Base-by-base conservation (phyloP, 1,140 invertebrate genomes). In the Pseudoatta argentina region DNA sequence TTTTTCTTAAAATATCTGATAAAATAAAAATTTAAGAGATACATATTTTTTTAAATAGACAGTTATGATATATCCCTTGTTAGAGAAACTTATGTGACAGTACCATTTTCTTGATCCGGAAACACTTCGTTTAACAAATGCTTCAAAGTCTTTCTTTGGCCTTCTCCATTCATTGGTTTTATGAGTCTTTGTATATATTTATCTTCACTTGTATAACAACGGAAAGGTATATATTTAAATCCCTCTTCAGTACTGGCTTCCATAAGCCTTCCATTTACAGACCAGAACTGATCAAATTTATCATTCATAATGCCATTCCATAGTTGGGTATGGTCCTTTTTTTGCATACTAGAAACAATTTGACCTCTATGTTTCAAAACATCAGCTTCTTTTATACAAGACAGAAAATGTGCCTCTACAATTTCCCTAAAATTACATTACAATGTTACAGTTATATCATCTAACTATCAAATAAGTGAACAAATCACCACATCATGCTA, bases 281-380 rank as follows among this genome's bases (percentile, higher is more conserved):
- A 97, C 99, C 99, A 99, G 95, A 99, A 99, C 94, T 99, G 99
- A 95, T 99, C 99, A 96, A 99, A 99, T 96, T 99, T 99, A 94
- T 99, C 98, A 96, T 99, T 99, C 93, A 98, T 96, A 85, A 99
- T 94, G 34, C 99, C 99, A 59, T 97, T 96, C 99, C 99, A 99
- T 7, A 99, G 95, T 91, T 99, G 98, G 95, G 98, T 98, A 93
- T 99, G 99, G 93, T 99, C 99, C 94, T 99, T 99, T 92, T 99
- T 99, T 92, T 99, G 98, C 99, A 99, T 99, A 87, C 96, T 97
- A 48, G 98, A 98, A 66, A 99, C 98, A 14, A 99, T 96, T 94
- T 98, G 97, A 6, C 98, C 97, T 91, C 98, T 96, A 93, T 99
- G 99, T 95, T 99, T 99, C 0, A 99, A 94, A 5, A 98, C 97